Evolutionary conservation across 2,113 vertebrate genomes (phyloP), one percentile per base, ranked within the genome.

Genomic region (Oriolus oriolus): DNA sequence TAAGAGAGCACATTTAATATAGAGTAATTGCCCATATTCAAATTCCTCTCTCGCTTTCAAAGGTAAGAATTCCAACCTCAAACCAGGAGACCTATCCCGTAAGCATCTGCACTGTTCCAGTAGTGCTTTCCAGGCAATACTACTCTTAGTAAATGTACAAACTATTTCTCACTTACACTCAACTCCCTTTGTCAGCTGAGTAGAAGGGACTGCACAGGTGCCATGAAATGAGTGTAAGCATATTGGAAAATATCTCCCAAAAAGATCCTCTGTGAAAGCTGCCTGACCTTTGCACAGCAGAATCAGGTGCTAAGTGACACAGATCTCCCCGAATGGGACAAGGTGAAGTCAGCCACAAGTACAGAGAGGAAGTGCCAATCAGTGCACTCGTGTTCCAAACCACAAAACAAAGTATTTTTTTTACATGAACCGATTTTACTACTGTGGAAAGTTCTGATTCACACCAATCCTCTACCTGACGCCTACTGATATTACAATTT

Each of bases 291-390:
- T 81, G 81, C 81, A 49, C 7, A 22, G 77, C 44, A 89, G 61
- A 79, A 68, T 57, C 81, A 54, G 82, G 94, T 50, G 78, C 82
- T 61, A 33, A 84, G 73, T 54, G 93, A 76, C 81, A 78, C 30
- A 2, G 24, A 64, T n/a, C 49, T 68, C 75, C 33, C 77, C 2
- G 0, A 71, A 19, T 21, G 47, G 3, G 50, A 81, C 78, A 84
- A 39, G 3, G 11, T 49, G 61, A 70, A 84, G 56, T 12, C 69
- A 60, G 82, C 45, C 87, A 49, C 84, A 68, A 35, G 9, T 2
- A 30, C n/a, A 23, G n/a, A 37, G 69, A 49, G 57, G 81, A 91
- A 93, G 33, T 47, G 41, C 33, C 76, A 44, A 57, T 78, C 81
- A 76, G n/a, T 14, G 74, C 63, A 19, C 37, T 52, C 12, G 59